Evolutionary conservation across 2,888 invertebrate species (phyloP), one percentile per base, ranked within the genome.

Genomic region (Drosophila pseudotakahashii): DNA sequence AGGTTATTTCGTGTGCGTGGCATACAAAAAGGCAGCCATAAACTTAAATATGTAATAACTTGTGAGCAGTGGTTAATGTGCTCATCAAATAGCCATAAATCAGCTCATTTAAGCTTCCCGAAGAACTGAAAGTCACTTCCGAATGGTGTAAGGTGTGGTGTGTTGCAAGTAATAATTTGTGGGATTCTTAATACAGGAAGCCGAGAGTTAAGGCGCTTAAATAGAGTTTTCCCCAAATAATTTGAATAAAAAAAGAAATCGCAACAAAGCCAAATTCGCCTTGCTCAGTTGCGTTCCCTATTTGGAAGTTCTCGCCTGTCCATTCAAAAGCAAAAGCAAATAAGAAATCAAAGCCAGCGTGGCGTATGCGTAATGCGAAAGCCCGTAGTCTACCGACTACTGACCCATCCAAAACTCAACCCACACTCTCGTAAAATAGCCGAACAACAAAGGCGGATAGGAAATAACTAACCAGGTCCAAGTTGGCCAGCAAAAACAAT

Each of bases 11-110:
- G 37, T 59, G 68, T 76, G 57, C 52, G 23, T 42, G 47, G 63
- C 66, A 71, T 58, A 62, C 62, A 32, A 54, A 71, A 71, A 36
- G 42, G 23, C 51, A 42, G 45, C 30, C 64, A 51, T 58, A 63
- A 77, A 58, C 51, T 63, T 69, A 73, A 73, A 76, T 67, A 59
- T 67, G 69, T 72, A 76, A 76, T 76, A 76, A 68, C 60, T 68
- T 75, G 71, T 64, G 32, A 48, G 75, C 69, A 54, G 69, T 47
- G 59, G 75, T 73, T 74, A 81, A 79, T 79, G 73, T 50, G 77
- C 77, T 82, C 87, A 89, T 89, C 79, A 88, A 89, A 87, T 76
- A 50, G 59, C 75, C 87, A 87, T 89, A 89, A 89, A 89, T 89
- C 89, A 87, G 78, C 61, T 79, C 74, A 88, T 88, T 88, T 84